Base-by-base conservation (phyloP, 2,797 vertebrate species). In the Harpagifer antarcticus region DNA sequence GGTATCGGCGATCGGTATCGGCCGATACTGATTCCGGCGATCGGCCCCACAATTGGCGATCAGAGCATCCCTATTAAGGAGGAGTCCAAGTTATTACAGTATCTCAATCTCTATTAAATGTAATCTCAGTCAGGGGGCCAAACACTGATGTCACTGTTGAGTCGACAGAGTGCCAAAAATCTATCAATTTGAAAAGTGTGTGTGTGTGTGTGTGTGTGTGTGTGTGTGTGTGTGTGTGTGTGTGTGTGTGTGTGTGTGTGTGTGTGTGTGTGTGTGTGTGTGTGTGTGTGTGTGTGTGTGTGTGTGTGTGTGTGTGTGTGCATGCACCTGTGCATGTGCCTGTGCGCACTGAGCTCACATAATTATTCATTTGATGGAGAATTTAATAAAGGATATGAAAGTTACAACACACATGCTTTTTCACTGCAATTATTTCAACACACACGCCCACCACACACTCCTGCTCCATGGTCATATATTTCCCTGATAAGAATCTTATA, bases 141-240 rank as follows among this genome's bases (percentile, higher is more conserved):
- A 85, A 78, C 60, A 43, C 75, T 91, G 86, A 89, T 85, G 82
- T 89, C 85, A 89, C 49, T 88, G 71, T 89, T 89, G 85, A 23
- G 23, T 23, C 23, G 23, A 90, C 75, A n/a, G 67, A 19, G 45
- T 54, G 76, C 76, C 78, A 62, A 79, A 64, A 54, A 61, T 72
- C 63, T 50, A 31, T 77, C 44, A 66, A 50, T 53, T 11, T 62
- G 49, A 63, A 37, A 37, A 37, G 33, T 37, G 33, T 37, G 33
- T 37, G 33, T 37, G 33, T 37, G 33, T 37, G 1, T 37, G 7
- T 37, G 33, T 33, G 6, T 33, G 33, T 33, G 33, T 33, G 33
- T 33, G 1, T 33, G 7, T 37, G 33, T 37, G 33, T 37, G 33
- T 37, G 33, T 37, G 33, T 37, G 33, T 37, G 33, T 37, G 33